Base-by-base conservation (phyloP, 2,797 vertebrate species). In the Spheniscus humboldti region DNA sequence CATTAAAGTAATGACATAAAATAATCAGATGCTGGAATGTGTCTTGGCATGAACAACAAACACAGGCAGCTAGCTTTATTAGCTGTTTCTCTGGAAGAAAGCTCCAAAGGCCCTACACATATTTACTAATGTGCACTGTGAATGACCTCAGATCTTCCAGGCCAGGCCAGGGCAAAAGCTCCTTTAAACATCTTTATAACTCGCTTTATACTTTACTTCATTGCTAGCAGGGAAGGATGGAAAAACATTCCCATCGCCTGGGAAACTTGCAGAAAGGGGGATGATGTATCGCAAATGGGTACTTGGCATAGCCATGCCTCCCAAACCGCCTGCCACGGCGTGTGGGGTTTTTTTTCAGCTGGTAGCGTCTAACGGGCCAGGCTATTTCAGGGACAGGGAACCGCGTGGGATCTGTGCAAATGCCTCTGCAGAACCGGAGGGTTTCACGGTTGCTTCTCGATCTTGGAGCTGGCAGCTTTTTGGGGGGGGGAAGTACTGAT, bases 51-150 rank as follows among this genome's bases (percentile, higher is more conserved):
- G 84, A 93, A 92, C 87, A 97, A 94, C 95, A 97, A 96, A 97
- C 91, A 82, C 92, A 84, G 88, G 92, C 96, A 95, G 87, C 74
- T 72, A 93, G 71, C 91, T 97, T 98, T 98, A 97, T 97, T 98
- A 97, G 96, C 97, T 97, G 97, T 98, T 98, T 97, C 96, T 92
- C 94, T 97, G 96, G 86, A 97, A 97, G 95, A 97, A 86, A 97
- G 87, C 92, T 97, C 97, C 96, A 83, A 92, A 95, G 96, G 92
- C 97, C 96, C 97, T 97, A 95, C 80, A 95, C 73, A n/a, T 97
- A 96, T 97, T 98, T 97, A 97, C 97, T 97, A 96, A 98, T 60
- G 94, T 82, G 95, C 80, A 52, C 94, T 95, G 41, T 28, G 77
- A 94, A 88, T 94, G 92, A 97, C 97, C 97, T 94, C 90, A 92